Evolutionary conservation across 2,888 invertebrate genomes (phyloP), one percentile per base, ranked within the genome.

Genomic region (Ectemnius lituratus): DNA sequence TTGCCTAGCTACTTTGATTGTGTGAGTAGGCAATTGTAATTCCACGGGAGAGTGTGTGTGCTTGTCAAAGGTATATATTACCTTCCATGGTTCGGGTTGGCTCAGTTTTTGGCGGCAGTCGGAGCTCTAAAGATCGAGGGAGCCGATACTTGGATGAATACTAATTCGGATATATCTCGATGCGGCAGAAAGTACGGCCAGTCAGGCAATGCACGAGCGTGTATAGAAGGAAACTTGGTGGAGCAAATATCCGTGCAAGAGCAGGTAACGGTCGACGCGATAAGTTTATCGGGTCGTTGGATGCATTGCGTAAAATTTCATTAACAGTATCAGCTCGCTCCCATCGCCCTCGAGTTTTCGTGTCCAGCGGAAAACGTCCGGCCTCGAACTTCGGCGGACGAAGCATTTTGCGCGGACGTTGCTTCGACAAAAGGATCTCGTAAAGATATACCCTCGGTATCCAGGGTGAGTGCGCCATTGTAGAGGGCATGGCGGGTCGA

Each of bases 251-350:
- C 37, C 8, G 37, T 11, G 37, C 3, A 11, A 37, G 37, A 4
- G 37, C 37, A 37, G 37, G 37, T 37, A 37, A 37, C 37, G 37
- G 37, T 2, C 0, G 37, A 37, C 37, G 37, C 37, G 37, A 37
- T 37, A 37, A 37, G 8, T 37, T 37, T 37, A 37, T 37, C 37
- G 37, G 37, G 8, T 11, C 8, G 37, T 37, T 37, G 63, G 68
- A 72, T 72, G 37, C 60, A 28, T 2, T 46, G 45, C n/a, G 37
- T 16, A 20, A 58, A 52, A 73, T 70, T 70, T 70, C 70, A 73
- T 73, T 73, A 73, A 73, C 73, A 60, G 16, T 70, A 64, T 73
- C 69, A 70, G 66, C 52, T 52, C 47, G 14, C 23, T 70, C 47
- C 49, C 23, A 61, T 70, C 62, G 52, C 14, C 14, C 16, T 52